Evolutionary conservation across 2,113 vertebrate genomes (phyloP).

Genomic region (Peromyscus leucopus): DNA sequence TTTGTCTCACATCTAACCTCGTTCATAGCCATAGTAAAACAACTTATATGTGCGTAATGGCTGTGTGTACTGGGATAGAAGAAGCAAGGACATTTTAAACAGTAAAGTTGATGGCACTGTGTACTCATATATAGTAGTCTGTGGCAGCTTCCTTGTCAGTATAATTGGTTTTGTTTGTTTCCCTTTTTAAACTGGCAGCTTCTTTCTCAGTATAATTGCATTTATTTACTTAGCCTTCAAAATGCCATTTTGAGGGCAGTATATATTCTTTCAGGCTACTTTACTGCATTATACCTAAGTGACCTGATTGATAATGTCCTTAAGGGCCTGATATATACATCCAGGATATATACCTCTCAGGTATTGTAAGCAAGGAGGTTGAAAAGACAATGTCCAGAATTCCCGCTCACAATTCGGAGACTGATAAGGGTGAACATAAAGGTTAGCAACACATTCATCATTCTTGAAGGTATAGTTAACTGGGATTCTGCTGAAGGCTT

Average conservation of each 20-base stretch:
- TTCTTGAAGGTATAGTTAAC: constrained; percentile 33
- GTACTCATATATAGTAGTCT: neutral
- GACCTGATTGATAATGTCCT: constrained; percentile 68
- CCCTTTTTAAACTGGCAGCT: constrained; percentile 41
- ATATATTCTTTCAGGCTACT: constrained; percentile 64
- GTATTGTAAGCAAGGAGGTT: constrained; percentile 64
- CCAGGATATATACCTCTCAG: constrained; percentile 70
- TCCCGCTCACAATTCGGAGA: neutral
- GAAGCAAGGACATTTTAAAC: constrained; percentile 59
- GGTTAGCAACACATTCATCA: constrained; percentile 46
- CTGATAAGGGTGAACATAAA: neutral
- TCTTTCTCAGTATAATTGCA: constrained; percentile 65
- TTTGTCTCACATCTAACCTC: constrained; percentile 61
- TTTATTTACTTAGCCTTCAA: constrained; percentile 62
- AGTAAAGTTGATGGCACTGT: constrained; percentile 66
- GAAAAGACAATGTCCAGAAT: constrained; percentile 53
- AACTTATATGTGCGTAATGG: constrained; percentile 62
- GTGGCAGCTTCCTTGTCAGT: constrained; percentile 51
- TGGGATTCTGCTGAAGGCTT: constrained; percentile 66
- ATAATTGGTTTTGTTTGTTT: constrained; percentile 44
- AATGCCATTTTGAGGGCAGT: constrained; percentile 54
- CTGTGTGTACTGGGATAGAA: constrained; percentile 65
- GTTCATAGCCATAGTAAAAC: constrained; percentile 40
- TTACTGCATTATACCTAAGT: constrained; percentile 71
- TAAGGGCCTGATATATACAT: constrained; percentile 65